Base-by-base conservation (phyloP, 2,888 invertebrate genomes). In the Sinotaia quadrata region DNA sequence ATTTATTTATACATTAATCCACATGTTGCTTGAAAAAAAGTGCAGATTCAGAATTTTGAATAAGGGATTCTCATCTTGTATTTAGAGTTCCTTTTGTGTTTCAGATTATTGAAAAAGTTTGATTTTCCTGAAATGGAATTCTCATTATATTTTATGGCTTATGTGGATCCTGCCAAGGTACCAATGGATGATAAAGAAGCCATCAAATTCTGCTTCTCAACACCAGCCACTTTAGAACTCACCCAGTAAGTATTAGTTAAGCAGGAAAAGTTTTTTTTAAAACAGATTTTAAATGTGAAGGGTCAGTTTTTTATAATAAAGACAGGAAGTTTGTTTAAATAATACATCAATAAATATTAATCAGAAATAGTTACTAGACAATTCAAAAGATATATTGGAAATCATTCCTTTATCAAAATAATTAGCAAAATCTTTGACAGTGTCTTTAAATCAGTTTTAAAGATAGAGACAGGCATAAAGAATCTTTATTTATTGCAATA, bases 61-160 rank as follows among this genome's bases (percentile, higher is more conserved):
- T 58, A 1, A 34, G 37, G 27, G 36, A 8, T 41, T 24, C 24
- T 29, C 24, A 29, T 24, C 29, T 8, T 54, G 8, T 27, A 54
- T 54, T n/a, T 21, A n/a, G 51, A n/a, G 10, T 57, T 15, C 12
- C 29, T 2, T 8, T 33, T 31, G 4, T 44, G 1, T 24, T 75
- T 79, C 76, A 89, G 89, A 73, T 89, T 97, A 51, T 89, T 98
- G 60, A 93, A 94, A 74, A 96, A 96, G 84, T 87, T 94, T 2
- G 96, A 97, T 88, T 96, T 96, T 85, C 94, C 95, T 0, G 92
- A 91, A 69, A 94, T 95, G 91, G 94, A 95, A 87, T 97, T 97
- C 87, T 93, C 95, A 0, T 85, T 97, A 4, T 97, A 95, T 89
- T 97, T 97, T 85, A 92, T 96, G 93, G 96, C 95, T 0, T 97